phyloP scores from a whole-genome alignment of 1,140 invertebrate species.

The Drosophila trapezifrons region DNA sequence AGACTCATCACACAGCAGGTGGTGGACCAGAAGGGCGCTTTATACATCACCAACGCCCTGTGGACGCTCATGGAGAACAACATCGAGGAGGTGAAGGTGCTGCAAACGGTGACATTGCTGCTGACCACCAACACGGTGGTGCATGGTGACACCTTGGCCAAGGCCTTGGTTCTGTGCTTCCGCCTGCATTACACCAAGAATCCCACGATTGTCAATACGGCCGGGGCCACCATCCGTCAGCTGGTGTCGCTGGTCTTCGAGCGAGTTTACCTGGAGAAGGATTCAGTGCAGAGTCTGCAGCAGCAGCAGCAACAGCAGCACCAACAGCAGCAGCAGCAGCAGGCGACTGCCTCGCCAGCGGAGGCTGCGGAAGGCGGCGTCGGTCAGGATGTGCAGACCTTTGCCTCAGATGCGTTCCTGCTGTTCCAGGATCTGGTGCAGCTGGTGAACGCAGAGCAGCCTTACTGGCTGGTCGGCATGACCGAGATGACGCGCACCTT shows the following conservation, averaged over 20 bases:
- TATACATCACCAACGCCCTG: constrained; percentile 95
- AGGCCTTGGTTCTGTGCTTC: constrained; percentile 98
- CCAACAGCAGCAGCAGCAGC: constrained; percentile 44
- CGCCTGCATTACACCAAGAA: constrained; percentile 93
- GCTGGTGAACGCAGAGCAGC: constrained; percentile 97
- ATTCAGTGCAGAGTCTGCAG: constrained; percentile 64
- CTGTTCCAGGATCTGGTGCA: constrained; percentile 99
- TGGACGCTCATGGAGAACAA: constrained; percentile 97
- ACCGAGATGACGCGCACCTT: constrained; percentile 99
- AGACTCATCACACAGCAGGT: constrained; percentile 92
- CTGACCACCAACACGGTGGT: constrained; percentile 97
- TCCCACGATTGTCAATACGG: constrained; percentile 98
- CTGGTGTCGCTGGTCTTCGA: constrained; percentile 98
- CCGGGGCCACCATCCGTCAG: constrained; percentile 98
- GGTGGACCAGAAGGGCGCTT: constrained; percentile 94
- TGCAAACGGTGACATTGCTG: constrained; percentile 97
- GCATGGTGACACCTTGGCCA: constrained; percentile 95
- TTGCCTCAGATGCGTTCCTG: constrained; percentile 97
- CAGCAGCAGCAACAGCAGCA: constrained; percentile 63
- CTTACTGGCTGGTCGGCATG: constrained; percentile 96
- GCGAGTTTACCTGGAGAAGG: constrained; percentile 90
- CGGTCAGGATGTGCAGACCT: constrained; percentile 89
- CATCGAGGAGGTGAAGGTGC: constrained; percentile 97
- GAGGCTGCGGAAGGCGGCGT: constrained; percentile 19
- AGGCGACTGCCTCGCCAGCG: background rate